phyloP scores from a whole-genome alignment of 2,797 vertebrate genomes.

The Petrocephalus schoutedeni region DNA sequence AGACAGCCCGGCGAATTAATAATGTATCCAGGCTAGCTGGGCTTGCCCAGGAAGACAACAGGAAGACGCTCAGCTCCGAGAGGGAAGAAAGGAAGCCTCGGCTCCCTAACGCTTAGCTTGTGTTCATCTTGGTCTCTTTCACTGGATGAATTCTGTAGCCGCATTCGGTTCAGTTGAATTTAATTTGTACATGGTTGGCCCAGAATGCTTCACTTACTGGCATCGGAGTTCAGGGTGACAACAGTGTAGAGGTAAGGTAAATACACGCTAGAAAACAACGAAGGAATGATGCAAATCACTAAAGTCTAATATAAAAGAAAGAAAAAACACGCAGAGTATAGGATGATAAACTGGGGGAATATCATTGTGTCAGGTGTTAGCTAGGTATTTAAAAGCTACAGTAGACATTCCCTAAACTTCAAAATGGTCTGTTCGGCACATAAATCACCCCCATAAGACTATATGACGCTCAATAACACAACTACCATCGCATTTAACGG shows the following conservation, averaged over 20 bases:
- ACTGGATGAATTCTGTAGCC: neutral
- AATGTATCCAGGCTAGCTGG: neutral
- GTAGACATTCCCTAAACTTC: neutral
- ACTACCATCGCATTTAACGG: constrained; percentile 5
- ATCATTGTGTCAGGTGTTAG: neutral
- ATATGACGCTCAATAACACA: neutral
- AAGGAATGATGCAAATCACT: neutral
- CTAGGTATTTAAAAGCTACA: neutral
- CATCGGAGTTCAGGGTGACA: neutral
- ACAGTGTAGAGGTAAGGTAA: neutral
- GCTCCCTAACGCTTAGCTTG: neutral
- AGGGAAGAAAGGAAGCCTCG: neutral
- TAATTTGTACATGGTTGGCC: neutral
- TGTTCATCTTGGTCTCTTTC: neutral
- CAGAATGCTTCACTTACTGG: neutral
- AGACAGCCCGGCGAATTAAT: neutral
- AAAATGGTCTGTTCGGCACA: neutral
- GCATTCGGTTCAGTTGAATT: neutral
- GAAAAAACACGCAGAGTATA: neutral
- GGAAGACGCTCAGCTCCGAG: neutral
- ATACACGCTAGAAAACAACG: neutral
- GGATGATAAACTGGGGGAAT: neutral
- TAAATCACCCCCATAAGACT: constrained; percentile 8
- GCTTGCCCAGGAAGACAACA: neutral
- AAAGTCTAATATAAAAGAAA: neutral